A percentile compares a stretch with the other conserved stretches of the same genome.
phyloP scores from a whole-genome alignment of 1,140 invertebrate species.

The Aphelenchoides avenae region DNA sequence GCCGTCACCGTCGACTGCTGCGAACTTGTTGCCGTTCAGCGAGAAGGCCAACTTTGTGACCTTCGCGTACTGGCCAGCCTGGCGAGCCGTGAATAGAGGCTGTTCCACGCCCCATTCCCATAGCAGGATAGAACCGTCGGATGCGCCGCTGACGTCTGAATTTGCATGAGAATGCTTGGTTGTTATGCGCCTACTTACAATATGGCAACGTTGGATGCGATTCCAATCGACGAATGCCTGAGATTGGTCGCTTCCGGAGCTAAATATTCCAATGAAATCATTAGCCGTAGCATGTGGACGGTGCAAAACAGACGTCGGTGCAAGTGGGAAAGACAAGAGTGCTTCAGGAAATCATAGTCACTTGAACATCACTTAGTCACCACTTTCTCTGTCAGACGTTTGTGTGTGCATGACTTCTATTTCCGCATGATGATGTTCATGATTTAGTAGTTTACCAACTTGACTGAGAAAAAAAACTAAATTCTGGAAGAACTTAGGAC shows the following conservation, averaged over 20 bases:
- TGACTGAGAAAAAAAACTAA: constrained; percentile 2
- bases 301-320: too few relatives aligned
- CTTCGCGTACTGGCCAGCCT: constrained; percentile 86
- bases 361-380: too few relatives aligned
- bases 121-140: constrained; percentile 91
- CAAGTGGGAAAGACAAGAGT: too few relatives aligned
- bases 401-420: too few relatives aligned
- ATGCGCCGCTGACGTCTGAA: constrained; percentile 85
- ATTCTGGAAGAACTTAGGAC: constrained; percentile 8
- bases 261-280: constrained; percentile 55
- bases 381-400: too few relatives aligned
- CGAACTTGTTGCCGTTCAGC: constrained; percentile 85
- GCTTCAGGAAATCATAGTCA: too few relatives aligned
- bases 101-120: constrained; percentile 96
- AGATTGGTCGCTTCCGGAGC: constrained; percentile 68
- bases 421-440: too few relatives aligned
- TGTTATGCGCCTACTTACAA: constrained; percentile 69
- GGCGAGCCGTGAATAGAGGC: constrained; percentile 78
- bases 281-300: too few relatives aligned
- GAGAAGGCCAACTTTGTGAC: constrained; percentile 90
- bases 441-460: constrained; percentile 5
- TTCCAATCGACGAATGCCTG: constrained; percentile 87
- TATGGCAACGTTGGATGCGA: constrained; percentile 87
- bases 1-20: constrained; percentile 59
- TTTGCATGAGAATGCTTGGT: constrained; percentile 1